Conservation (phyloP, 1,140 invertebrate genomes). For the Saccostrea echinata region DNA sequence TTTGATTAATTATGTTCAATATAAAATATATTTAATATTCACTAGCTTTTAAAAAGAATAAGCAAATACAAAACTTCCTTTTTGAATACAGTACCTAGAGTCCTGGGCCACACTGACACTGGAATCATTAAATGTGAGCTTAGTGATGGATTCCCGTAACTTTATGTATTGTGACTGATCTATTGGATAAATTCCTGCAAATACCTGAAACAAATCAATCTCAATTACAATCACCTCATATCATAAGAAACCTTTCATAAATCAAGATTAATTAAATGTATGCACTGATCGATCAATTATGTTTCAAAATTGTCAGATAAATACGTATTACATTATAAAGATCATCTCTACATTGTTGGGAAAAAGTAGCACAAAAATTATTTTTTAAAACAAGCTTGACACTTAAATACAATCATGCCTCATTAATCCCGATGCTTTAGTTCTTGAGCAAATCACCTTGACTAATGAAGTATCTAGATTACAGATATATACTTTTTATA, state of each 20-base stretch:
- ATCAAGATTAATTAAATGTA: neutral
- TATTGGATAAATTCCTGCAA: constrained; percentile 95
- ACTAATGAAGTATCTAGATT: no score
- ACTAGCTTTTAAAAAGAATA: constrained; percentile 75
- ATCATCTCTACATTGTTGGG: no score
- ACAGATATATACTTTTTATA: no score
- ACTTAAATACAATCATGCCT: no score
- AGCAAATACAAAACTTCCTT: neutral
- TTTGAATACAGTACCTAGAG: constrained; percentile 85
- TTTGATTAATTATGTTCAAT: neutral
- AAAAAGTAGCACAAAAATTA: no score
- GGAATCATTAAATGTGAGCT: constrained; percentile 95
- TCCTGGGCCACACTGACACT: constrained; percentile 90
- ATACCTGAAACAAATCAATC: constrained; percentile 82
- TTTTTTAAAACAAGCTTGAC: no score
- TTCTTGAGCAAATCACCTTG: no score
- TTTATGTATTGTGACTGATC: constrained; percentile 91
- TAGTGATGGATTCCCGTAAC: constrained; percentile 89
- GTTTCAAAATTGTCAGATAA: neutral
- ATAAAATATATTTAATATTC: neutral
- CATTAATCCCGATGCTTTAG: no score
- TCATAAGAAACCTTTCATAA: neutral
- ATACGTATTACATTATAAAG: neutral
- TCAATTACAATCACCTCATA: constrained; percentile 1
- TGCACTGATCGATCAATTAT: neutral